phyloP scores from a whole-genome alignment of 1,140 invertebrate genomes.

The Zelostemma sp. region DNA sequence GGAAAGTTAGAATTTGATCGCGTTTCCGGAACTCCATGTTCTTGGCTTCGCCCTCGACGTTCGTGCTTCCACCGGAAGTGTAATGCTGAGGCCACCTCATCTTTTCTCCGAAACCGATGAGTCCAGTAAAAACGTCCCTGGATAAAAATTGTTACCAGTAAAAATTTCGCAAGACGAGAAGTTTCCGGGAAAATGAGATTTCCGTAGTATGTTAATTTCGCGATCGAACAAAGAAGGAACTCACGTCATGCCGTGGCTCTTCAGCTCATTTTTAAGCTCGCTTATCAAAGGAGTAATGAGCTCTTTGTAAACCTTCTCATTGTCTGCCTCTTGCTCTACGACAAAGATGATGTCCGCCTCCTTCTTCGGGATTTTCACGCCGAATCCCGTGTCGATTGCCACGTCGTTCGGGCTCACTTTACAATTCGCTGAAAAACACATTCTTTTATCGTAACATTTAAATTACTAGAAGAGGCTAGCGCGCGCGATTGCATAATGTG shows the following conservation, averaged over 20 bases:
- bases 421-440: conserved; percentile 70
- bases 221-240: conserved; percentile 38
- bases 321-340: conserved; percentile 73
- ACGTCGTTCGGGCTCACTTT: conserved; percentile 70
- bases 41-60: conserved; percentile 72
- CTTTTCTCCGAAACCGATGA: conserved; percentile 73
- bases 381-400: conserved; percentile 73
- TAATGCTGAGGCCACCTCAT: conserved; percentile 72
- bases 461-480: not conserved
- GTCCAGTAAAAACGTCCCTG: conserved; percentile 73
- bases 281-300: conserved; percentile 63
- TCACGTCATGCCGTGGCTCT: conserved; percentile 73
- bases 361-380: conserved; percentile 76
- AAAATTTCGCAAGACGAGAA: not conserved
- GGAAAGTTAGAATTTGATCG: conserved; percentile 43
- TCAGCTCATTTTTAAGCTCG: conserved; percentile 68
- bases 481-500: no score
- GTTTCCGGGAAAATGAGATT: not conserved
- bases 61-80: conserved; percentile 70
- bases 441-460: not conserved
- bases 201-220: not conserved
- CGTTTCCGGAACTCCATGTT: conserved; percentile 65
- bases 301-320: conserved; percentile 69
- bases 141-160: conserved; percentile 28
- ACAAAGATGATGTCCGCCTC: conserved; percentile 81